These are phyloP conservation scores for Austrofundulus limnaeus DNA, from an alignment of 2,113 vertebrate species.

Conservation along the genomic window DNA sequence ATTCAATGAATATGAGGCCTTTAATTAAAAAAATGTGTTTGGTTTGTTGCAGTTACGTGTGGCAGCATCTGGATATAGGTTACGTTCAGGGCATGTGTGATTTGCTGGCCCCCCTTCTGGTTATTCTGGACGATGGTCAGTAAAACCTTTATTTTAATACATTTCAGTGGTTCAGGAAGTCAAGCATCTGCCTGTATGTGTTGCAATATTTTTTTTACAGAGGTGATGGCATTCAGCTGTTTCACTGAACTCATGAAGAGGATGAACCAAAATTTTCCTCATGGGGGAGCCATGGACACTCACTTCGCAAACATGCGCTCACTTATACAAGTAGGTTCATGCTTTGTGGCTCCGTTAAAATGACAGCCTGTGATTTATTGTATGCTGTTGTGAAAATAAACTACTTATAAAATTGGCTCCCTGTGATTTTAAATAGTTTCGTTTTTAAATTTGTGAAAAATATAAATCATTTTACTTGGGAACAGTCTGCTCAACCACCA, in stretches of 20 bases:
- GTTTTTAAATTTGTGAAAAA: not conserved
- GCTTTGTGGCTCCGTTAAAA: not conserved
- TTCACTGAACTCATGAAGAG: slow-evolving; percentile 98
- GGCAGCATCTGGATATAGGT: slow-evolving; percentile 95
- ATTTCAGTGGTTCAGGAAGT: not conserved
- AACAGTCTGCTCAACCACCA: no score
- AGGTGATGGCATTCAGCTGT: slow-evolving; percentile 96
- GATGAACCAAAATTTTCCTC: slow-evolving; percentile 98
- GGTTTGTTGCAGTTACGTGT: slow-evolving; percentile 85
- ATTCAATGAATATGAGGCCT: no score
- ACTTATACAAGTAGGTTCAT: slow-evolving; percentile 86
- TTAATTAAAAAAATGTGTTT: not conserved
- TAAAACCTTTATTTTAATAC: slow-evolving; percentile 28
- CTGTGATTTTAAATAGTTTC: no score
- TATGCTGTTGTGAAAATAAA: no score
- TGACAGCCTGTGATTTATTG: not conserved
- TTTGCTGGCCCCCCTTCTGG: slow-evolving; percentile 92
- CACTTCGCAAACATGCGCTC: slow-evolving; percentile 99
- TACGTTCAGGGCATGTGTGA: slow-evolving; percentile 99
- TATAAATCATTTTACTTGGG: not conserved
- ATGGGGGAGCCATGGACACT: slow-evolving; percentile 96
- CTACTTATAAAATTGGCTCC: no score
- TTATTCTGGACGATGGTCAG: slow-evolving; percentile 95
- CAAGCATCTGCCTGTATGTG: not conserved
- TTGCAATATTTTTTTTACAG: slow-evolving; percentile 65